phyloP scores from a whole-genome alignment of 1,140 invertebrate genomes.

The Stegodyphus dumicola region DNA sequence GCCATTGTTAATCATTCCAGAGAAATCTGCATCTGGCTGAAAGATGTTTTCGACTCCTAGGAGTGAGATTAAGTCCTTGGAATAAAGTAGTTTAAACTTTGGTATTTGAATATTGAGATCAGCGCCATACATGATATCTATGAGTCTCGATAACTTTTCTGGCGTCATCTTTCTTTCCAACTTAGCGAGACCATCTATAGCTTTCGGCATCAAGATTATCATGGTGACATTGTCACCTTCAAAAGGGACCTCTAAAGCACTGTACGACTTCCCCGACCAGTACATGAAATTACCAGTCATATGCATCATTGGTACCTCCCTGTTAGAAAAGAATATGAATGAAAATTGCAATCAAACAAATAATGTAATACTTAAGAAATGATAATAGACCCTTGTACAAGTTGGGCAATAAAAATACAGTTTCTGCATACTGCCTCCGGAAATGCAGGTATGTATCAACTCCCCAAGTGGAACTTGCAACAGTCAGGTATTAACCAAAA shows the following conservation, averaged over 20 bases:
- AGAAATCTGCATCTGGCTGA: background rate
- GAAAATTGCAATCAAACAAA: no score
- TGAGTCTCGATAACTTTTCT: background rate
- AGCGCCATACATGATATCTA: background rate
- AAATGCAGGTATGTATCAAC: no score
- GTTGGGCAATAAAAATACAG: no score
- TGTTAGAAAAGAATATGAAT: background rate
- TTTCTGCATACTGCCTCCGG: no score
- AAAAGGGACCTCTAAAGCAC: slow-evolving; percentile 11
- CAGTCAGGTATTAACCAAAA: no score
- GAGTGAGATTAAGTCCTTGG: background rate
- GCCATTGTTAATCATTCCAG: background rate
- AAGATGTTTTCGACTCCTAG: background rate
- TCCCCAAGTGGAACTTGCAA: no score
- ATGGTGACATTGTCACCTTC: slow-evolving; percentile 26
- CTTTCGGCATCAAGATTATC: slow-evolving; percentile 33
- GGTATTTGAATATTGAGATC: background rate
- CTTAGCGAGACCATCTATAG: background rate
- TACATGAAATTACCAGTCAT: background rate
- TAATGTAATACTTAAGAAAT: no score
- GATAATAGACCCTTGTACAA: no score
- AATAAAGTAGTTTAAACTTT: slow-evolving; percentile 5
- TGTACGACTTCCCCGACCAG: no score
- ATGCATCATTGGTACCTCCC: slow-evolving; percentile 4
- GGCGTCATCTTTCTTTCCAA: background rate